Conservation (phyloP, 1,140 invertebrate genomes). For the Saccostrea cuccullata region DNA sequence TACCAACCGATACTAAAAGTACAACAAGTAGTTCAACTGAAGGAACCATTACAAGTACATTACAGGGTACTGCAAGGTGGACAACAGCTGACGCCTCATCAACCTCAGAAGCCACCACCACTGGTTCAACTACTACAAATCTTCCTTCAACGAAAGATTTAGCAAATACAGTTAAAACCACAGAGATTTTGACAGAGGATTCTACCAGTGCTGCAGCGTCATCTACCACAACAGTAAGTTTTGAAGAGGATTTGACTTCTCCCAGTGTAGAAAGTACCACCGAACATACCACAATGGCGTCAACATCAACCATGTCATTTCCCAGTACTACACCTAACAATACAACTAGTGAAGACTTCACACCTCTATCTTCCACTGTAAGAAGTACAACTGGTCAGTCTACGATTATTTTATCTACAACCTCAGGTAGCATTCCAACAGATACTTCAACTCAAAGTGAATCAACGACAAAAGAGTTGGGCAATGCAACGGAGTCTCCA, state of each 20-base stretch:
- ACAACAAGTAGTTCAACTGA: not conserved
- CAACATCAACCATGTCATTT: not conserved
- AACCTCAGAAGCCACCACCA: not conserved
- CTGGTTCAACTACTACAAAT: not conserved
- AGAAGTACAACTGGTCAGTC: not conserved
- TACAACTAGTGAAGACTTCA: not conserved
- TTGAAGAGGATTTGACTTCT: not conserved
- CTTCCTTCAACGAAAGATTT: not conserved
- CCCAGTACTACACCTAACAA: not conserved
- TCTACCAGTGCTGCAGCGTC: not conserved
- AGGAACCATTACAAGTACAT: not conserved
- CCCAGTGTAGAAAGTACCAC: not conserved
- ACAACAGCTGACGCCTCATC: not conserved
- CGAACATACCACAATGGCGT: not conserved
- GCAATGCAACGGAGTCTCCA: not conserved
- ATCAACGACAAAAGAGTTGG: too few species aligned
- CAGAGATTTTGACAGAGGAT: not conserved
- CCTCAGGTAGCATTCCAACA: not conserved
- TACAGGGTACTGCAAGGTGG: not conserved
- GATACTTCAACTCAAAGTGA: not conserved
- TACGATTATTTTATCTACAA: not conserved
- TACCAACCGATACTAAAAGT: not conserved
- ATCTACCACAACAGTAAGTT: not conserved
- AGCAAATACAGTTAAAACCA: not conserved
- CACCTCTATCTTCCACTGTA: not conserved